Base-by-base conservation (phyloP, 2,113 vertebrate genomes). In the Chrysochloris asiatica region DNA sequence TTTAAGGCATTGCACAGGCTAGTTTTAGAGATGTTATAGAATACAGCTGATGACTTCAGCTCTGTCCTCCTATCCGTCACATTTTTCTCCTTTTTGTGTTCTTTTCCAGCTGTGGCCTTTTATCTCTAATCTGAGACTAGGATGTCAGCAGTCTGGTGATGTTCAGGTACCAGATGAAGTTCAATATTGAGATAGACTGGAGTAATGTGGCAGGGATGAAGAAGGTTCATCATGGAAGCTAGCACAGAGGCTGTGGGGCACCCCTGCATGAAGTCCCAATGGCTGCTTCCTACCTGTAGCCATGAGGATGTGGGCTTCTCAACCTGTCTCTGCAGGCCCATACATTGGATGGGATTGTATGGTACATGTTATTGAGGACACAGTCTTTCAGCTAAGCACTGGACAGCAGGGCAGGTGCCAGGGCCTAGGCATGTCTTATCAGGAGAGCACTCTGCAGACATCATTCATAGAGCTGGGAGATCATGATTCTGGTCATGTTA, bases 101-200 rank as follows among this genome's bases (percentile, higher is more conserved):
- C 33, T 54, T 43, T 65, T 50, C 56, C 36, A 28, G 19, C 36
- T 3, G 38, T 52, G 52, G 26, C 21, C 14, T 8, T 81, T 41
- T 80, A 19, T 21, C 30, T 24, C 50, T 1, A n/a, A n/a, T n/a
- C 28, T 6, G 43, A 78, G 61, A 26, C 59, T 61, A 28, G 30
- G 10, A 28, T 36, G 52, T 21, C 2, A 47, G 3, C 33, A 61
- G 5, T 41, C 52, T 54, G 41, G 43, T 67, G 19, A 10, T 67
- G 48, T 21, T 30, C 41, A 80, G 59, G 24, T 36, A 45, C 56
- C 4, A 41, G 26, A 33, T 13, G 36, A 56, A 78, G 45, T 10
- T 33, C 86, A 56, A 85, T 69, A 95, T 91, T 76, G 84, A 72
- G 10, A 56, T 73, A 61, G 81, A 36, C 43, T 72, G 54, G 92